Conservation (phyloP, 1,140 invertebrate genomes). For the Pseudoatta argentina region DNA sequence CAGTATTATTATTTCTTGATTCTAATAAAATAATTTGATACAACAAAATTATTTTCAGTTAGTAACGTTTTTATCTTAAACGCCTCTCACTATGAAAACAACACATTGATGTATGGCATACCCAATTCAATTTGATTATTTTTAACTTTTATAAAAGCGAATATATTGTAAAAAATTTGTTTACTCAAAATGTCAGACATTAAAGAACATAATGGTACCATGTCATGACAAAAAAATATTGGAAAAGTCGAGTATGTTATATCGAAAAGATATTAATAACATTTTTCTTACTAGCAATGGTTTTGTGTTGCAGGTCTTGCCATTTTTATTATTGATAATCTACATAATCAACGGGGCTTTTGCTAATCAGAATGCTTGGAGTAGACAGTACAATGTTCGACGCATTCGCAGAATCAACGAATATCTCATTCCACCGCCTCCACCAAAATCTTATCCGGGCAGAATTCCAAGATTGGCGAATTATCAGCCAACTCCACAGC, state of each 20-base stretch:
- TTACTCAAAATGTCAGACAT: no score
- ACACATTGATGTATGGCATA: no score
- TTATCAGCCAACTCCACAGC: conserved; percentile 35
- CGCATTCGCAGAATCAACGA: conserved; percentile 77
- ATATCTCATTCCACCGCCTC: conserved; percentile 81
- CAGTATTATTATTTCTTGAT: not conserved
- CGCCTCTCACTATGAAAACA: no score
- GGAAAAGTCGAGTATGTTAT: no score
- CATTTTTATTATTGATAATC: conserved; percentile 78
- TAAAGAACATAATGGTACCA: no score
- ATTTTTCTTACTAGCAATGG: not conserved
- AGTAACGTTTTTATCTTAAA: not conserved
- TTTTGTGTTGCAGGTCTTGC: conserved; percentile 76
- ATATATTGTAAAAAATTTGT: no score
- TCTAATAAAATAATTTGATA: conserved; percentile 13
- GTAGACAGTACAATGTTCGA: conserved; percentile 50
- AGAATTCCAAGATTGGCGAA: conserved; percentile 65
- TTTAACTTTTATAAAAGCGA: no score
- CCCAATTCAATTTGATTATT: no score
- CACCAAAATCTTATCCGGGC: conserved; percentile 41
- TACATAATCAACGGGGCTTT: conserved; percentile 64
- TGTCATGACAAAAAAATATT: no score
- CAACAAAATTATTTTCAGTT: not conserved
- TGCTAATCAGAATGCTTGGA: conserved; percentile 72
- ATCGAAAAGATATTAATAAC: no score